Evolutionary conservation across 2,113 vertebrate species (phyloP), one percentile per base, ranked within the genome.

Genomic region (Murina feae): DNA sequence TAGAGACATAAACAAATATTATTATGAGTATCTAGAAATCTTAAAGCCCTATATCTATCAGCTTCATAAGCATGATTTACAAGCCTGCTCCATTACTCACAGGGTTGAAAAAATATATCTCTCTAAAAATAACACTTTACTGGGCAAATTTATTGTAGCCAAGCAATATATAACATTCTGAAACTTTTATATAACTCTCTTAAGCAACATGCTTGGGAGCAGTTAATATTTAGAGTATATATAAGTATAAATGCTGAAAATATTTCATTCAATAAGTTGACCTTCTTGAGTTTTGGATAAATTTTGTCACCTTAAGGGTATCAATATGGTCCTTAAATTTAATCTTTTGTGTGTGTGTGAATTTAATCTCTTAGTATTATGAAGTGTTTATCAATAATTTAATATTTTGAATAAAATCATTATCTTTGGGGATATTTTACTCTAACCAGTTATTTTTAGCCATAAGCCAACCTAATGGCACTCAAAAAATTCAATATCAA

Each of bases 151-250:
- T 91, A n/a, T 68, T 78, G 6, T 78, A 49, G 30, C 58, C 16
- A 75, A 91, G 53, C 35, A 96, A 95, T 87, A 49, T n/a, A 49
- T 44, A 89, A 18, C 21, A 60, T 87, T 94, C 78, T 91, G 35
- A 91, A 96, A 95, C 16, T 80, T 37, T 14, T 81, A 28, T 63
- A 89, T 96, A 76, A 76, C 89, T 74, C 2, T 66, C 44, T 91
- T 94, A 30, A 88, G 86, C 39, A 86, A 93, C 55, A 92, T 89
- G 25, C 18, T 86, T 87, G 55, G 37, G 35, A 84, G 37, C 47
- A 84, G 86, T 84, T 95, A 69, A 42, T 89, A 53, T 76, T 96
- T 94, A 83, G 9, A 63, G 58, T 93, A 21, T 84, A 21, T 93
- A 84, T 94, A 89, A 86, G 47, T 84, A 20, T 58, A 49, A 63